Conservation (phyloP, 2,888 invertebrate genomes). For the Brachyopa scutellaris region DNA sequence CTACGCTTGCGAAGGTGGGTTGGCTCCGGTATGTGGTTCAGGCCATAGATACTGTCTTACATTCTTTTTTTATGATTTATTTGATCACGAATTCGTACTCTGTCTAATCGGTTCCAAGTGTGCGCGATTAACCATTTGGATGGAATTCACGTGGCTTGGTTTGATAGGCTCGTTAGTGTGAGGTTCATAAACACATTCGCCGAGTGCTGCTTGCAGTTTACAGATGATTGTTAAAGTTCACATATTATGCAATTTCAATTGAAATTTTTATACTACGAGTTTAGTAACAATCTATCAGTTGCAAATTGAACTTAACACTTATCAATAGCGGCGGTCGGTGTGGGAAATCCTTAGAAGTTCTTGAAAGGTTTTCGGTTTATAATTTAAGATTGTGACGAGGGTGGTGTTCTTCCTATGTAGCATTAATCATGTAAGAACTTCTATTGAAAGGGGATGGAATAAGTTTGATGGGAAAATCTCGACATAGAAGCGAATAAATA, state of each 20-base stretch:
- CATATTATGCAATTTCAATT: slow-evolving; percentile 52
- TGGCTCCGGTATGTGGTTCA: slow-evolving; percentile 53
- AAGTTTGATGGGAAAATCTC: too few species aligned
- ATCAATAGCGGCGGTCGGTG: too few species aligned
- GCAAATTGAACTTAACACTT: slow-evolving; percentile 26
- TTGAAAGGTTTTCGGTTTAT: too few species aligned
- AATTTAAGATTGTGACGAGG: too few species aligned
- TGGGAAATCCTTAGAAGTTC: too few species aligned
- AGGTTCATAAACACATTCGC: slow-evolving; percentile 8
- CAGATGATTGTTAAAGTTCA: slow-evolving; percentile 42
- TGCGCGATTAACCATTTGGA: slow-evolving; percentile 66
- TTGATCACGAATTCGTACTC: slow-evolving; percentile 73
- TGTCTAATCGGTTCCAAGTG: slow-evolving; percentile 68
- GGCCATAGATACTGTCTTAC: slow-evolving; percentile 69
- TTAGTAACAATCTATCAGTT: background rate
- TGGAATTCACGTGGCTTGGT: slow-evolving; percentile 56
- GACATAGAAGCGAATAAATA: too few species aligned
- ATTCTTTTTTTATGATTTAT: slow-evolving; percentile 70
- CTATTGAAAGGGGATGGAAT: too few species aligned
- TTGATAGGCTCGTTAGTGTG: slow-evolving; percentile 61
- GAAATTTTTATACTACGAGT: slow-evolving; percentile 10
- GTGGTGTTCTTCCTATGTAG: too few species aligned
- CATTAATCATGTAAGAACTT: too few species aligned
- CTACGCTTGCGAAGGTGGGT: slow-evolving; percentile 39
- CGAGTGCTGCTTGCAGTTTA: background rate